Percentiles rank a stretch among this genome's conserved stretches.
phyloP scores from a whole-genome alignment of 1,140 invertebrate species.

The Panagrolaimus sp. region DNA sequence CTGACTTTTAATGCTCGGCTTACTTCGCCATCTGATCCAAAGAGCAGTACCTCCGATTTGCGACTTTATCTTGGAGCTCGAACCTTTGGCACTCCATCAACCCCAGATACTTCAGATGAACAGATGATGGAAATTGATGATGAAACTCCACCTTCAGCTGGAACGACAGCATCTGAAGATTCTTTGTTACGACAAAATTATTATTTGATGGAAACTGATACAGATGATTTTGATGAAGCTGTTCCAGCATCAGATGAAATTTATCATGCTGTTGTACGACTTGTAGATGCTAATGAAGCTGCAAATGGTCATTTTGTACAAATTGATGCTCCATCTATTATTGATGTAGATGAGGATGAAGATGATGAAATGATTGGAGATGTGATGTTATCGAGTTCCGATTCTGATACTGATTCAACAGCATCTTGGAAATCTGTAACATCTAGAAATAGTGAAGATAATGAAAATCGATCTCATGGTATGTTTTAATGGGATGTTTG shows the following conservation, averaged over 20 bases:
- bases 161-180: neutral
- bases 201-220: neutral
- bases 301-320: conserved; percentile 3
- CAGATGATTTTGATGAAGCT: neutral
- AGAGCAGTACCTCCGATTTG: neutral
- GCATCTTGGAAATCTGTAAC: conserved; percentile 8
- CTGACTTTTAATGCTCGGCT: neutral
- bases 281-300: conserved; percentile 9
- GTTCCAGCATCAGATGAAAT: conserved; percentile 2
- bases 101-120: too few species aligned
- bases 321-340: neutral
- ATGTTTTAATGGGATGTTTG: too few species aligned
- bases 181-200: neutral
- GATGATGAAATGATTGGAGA: conserved; percentile 12
- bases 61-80: conserved; percentile 3
- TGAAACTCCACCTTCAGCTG: neutral
- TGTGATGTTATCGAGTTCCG: neutral
- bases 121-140: neutral
- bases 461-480: conserved; percentile 14
- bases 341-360: neutral
- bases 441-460: neutral
- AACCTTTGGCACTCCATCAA: too few species aligned
- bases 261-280: conserved; percentile 4
- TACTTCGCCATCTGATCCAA: neutral
- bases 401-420: neutral